Evolutionary conservation across 2,797 vertebrate species (phyloP).

Genomic region (Liparis tanakae): DNA sequence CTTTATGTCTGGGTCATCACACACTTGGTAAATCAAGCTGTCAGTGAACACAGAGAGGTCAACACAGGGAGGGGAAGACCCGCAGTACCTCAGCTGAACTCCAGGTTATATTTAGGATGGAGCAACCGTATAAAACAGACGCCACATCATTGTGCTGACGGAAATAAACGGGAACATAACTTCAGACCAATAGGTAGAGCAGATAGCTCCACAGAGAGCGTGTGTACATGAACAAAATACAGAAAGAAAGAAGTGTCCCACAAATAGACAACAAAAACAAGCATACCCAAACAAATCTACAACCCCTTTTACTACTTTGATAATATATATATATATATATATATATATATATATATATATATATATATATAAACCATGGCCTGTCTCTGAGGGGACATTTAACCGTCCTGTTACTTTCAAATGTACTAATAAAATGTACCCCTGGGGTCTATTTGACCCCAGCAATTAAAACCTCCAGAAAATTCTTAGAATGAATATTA

Average conservation of each 20-base stretch:
- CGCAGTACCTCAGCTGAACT: conserved; percentile 11
- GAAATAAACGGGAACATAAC: background rate
- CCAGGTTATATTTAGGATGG: background rate
- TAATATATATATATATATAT: background rate
- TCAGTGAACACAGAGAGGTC: conserved; percentile 31
- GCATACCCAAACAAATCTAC: conserved; percentile 32
- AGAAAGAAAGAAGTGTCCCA: background rate
- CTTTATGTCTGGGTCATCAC: conserved; percentile 32
- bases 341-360: background rate
- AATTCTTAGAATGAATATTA: too few species aligned
- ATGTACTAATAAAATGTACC: too few species aligned
- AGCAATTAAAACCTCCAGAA: too few species aligned
- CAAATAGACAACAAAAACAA: background rate
- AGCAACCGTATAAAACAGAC: background rate
- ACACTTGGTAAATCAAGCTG: conserved; percentile 50
- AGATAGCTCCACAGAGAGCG: background rate
- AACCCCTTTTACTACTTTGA: conserved; percentile 15
- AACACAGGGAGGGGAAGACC: conserved; percentile 26
- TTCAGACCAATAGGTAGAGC: background rate
- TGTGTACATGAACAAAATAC: background rate
- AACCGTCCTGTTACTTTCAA: background rate
- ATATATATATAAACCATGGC: conserved; percentile 23
- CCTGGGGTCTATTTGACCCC: too few species aligned
- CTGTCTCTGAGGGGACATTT: conserved; percentile 39
- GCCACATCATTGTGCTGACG: background rate